Percentiles rank a stretch among this genome's conserved stretches.
Evolutionary conservation across 1,140 invertebrate genomes (phyloP).

Genomic region (Campoletis sonorensis): DNA sequence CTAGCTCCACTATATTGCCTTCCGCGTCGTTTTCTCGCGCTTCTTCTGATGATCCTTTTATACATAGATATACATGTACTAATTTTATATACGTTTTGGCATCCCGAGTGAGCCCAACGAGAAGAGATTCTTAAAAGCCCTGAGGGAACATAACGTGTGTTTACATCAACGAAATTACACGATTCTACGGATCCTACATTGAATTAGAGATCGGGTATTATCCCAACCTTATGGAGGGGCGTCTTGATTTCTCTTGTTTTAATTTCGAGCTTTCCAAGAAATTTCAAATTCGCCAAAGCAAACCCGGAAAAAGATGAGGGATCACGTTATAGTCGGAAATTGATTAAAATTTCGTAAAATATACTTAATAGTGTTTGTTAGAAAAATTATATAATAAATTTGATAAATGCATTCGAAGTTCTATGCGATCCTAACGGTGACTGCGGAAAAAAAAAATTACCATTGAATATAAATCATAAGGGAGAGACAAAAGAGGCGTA

Average conservation of each 20-base stretch:
- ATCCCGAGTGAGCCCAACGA: not conserved
- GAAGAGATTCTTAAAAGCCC: conserved; percentile 10
- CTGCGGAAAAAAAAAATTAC: not conserved
- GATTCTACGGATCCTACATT: conserved; percentile 32
- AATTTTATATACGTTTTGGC: not conserved
- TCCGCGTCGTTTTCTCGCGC: conserved; percentile 8
- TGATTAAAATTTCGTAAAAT: not conserved
- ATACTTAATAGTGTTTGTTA: not conserved
- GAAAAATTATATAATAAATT: not conserved
- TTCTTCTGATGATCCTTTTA: conserved; percentile 15
- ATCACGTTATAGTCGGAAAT: too few species aligned
- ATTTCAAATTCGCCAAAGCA: not conserved
- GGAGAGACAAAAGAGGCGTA: not conserved
- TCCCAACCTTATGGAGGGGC: not conserved
- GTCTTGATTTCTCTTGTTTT: not conserved
- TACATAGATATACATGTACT: conserved; percentile 2
- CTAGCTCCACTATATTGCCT: conserved; percentile 3
- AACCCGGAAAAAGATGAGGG: too few species aligned
- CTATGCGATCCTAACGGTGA: not conserved
- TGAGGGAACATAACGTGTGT: conserved; percentile 34
- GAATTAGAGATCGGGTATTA: conserved; percentile 40
- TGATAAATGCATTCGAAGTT: too few species aligned
- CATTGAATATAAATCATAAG: not conserved
- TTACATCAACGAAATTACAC: conserved; percentile 34
- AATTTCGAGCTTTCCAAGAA: not conserved